Evolutionary conservation across 2,888 invertebrate species (phyloP), one percentile per base, ranked within the genome.

Genomic region (Ormyrus thymus): DNA sequence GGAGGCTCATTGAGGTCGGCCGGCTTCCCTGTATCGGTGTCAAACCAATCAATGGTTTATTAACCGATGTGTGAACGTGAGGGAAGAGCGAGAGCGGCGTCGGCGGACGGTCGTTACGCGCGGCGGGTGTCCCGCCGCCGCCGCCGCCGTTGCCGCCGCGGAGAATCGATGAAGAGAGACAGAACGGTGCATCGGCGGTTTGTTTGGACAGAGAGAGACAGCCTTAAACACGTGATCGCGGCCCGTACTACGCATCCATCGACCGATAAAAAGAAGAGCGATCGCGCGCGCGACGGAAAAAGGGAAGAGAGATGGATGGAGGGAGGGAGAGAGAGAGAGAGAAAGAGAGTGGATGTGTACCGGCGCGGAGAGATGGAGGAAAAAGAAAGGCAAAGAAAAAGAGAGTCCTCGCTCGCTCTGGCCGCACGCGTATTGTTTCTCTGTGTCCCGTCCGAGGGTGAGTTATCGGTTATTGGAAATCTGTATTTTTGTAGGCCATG

Each of bases 41-140:
- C 87, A 88, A 88, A 88, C 87, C 87, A 89, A 88, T 88, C 87
- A 88, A 88, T 88, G 87, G 85, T 88, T 89, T 88, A 88, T 88
- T 88, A 88, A 88, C 86, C 86, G 85, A 83, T 84, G 88, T 84
- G 85, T 84, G 86, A 86, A 87, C 85, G 83, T 83, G 83, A 79
- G 83, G 58, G 65, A 68, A 73, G 79, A 81, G 81, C 51, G 59
- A 78, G 79, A 78, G 73, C 76, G 80, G 81, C 78, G 79, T 45
- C 56, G 70, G 56, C 65, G 71, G 75, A 75, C 75, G 79, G 79
- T 79, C 78, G 78, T 80, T 81, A 58, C 51, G 15, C 8, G 15
- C 50, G 15, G 10, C 46, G 61, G 8, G 46, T 10, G 46, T 56
- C 13, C 8, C 51, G 46, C 45, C 7, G 62, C 78, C 51, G 43